phyloP scores from a whole-genome alignment of 1,140 invertebrate genomes.

The Papilio dardanus region DNA sequence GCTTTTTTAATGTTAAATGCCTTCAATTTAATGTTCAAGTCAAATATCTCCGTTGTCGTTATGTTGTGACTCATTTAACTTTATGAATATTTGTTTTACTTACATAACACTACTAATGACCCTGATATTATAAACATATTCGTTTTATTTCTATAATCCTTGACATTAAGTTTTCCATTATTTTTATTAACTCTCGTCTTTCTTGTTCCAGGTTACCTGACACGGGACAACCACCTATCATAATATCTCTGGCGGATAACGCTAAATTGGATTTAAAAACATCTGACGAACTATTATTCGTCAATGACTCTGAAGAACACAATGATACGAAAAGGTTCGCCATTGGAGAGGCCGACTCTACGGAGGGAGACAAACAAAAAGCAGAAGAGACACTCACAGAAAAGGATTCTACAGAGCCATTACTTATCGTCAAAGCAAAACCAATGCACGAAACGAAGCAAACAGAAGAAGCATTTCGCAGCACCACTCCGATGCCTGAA shows the following conservation, averaged over 20 bases:
- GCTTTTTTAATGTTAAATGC: no score
- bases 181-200: not conserved
- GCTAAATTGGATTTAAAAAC: constrained; percentile 84
- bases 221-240: constrained; percentile 84
- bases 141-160: not conserved
- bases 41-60: no score
- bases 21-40: no score
- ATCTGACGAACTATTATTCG: constrained; percentile 69
- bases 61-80: not conserved
- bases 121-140: not conserved
- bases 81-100: not conserved
- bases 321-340: constrained; percentile 72
- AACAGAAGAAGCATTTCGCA: constrained; percentile 68
- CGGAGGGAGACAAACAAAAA: constrained; percentile 50
- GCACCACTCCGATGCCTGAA: constrained; percentile 52
- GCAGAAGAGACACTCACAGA: constrained; percentile 46
- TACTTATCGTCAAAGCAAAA: constrained; percentile 68
- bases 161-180: constrained; percentile 29
- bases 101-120: not conserved
- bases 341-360: constrained; percentile 56
- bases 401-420: constrained; percentile 64
- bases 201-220: constrained; percentile 85
- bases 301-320: constrained; percentile 76
- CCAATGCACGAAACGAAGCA: constrained; percentile 67
- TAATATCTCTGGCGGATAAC: constrained; percentile 85